Base-by-base conservation (phyloP, 2,888 invertebrate genomes). In the Andrena bicolor region DNA sequence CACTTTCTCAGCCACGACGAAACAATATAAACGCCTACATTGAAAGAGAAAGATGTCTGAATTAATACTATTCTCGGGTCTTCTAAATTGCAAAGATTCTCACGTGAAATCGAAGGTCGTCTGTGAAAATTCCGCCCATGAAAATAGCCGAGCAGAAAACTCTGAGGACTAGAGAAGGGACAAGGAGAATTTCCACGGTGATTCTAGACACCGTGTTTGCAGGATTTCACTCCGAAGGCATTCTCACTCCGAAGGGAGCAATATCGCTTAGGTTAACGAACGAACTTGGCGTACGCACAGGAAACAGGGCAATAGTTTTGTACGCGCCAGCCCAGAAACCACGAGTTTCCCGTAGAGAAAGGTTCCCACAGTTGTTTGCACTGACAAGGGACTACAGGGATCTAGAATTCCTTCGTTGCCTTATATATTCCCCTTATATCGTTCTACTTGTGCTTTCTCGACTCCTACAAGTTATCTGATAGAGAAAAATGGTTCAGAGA, bases 321-420 rank as follows among this genome's bases (percentile, higher is more conserved):
- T 35, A 30, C 23, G 16, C 20, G 68, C 10, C 30, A 51, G 63
- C 23, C 64, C 68, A 81, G 81, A 73, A 81, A 73, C 74, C 80
- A 13, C 49, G 64, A 58, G 69, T 80, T 80, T 80, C 74, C 81
- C 68, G n/a, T 49, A 20, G 26, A 23, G 48, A 75, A 28, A 56
- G 6, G 10, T 81, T 81, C 81, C 26, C 81, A 81, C 74, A 28
- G 74, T 80, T 80, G 81, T 80, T 72, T 8, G 20, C 41, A 5
- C 41, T 16, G 53, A 53, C 8, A 53, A 53, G 20, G 30, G 2
- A 61, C 28, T 20, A 32, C 4, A 6, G 60, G 6, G 60, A 60
- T n/a, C 6, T 28, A 30, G 60, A 60, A 60, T 26, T 60, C n/a
- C 28, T 30, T 16, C 60, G 60, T n/a, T 30, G 60, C 60, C n/a